These are phyloP conservation scores for Frankliniella intonsa DNA, from an alignment of 2,888 invertebrate genomes.

Conservation along the genomic window DNA sequence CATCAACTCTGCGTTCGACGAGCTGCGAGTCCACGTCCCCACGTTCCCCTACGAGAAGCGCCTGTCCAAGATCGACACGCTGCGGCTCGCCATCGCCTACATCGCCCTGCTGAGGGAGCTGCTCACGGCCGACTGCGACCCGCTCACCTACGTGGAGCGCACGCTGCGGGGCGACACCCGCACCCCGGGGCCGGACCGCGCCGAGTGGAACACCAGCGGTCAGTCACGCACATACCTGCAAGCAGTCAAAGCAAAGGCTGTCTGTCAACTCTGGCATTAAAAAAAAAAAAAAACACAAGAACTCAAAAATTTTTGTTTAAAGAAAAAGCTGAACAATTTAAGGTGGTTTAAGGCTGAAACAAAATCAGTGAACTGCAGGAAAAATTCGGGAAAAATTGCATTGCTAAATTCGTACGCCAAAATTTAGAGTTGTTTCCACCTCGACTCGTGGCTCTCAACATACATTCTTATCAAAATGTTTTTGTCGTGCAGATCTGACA, in stretches of 20 bases:
- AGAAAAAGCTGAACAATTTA: too few species aligned
- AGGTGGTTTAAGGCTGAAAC: too few species aligned
- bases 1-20: slow-evolving; percentile 99
- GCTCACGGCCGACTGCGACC: slow-evolving; percentile 82
- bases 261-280: too few species aligned
- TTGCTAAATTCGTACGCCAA: slow-evolving; percentile 39
- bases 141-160: slow-evolving; percentile 88
- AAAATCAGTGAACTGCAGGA: neutral
- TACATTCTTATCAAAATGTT: slow-evolving; percentile 27
- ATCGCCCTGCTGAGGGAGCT: slow-evolving; percentile 90
- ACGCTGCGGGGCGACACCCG: slow-evolving; percentile 85
- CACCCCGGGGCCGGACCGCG: slow-evolving; percentile 48
- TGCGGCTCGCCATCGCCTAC: slow-evolving; percentile 94
- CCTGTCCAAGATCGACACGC: slow-evolving; percentile 96
- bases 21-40: slow-evolving; percentile 93
- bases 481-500: slow-evolving; percentile 70
- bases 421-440: slow-evolving; percentile 36
- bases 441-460: slow-evolving; percentile 21
- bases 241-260: too few species aligned
- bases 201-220: slow-evolving; percentile 97
- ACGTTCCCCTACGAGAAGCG: slow-evolving; percentile 99
- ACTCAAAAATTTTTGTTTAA: too few species aligned
- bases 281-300: too few species aligned
- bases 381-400: slow-evolving; percentile 31
- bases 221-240: slow-evolving; percentile 42